A percentile compares a stretch with the other conserved stretches of the same genome.
phyloP scores from a whole-genome alignment of 2,797 vertebrate genomes.

The Paramormyrops hopkinsi region DNA sequence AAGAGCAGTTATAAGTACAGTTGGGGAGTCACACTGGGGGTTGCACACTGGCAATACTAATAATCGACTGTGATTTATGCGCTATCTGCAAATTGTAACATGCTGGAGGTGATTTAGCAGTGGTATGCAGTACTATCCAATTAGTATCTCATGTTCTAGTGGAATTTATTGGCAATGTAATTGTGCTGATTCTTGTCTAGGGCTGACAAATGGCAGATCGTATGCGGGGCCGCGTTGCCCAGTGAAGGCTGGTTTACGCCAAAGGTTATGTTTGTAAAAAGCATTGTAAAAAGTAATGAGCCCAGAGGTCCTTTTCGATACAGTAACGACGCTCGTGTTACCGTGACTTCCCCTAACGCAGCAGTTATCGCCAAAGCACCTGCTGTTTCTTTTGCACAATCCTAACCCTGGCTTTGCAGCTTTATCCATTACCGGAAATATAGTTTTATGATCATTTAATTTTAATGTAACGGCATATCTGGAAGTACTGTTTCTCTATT shows the following conservation, averaged over 20 bases:
- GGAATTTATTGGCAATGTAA: background rate
- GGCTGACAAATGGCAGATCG: background rate
- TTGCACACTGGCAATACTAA: background rate
- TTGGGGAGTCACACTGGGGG: background rate
- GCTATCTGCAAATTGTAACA: background rate
- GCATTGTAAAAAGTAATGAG: background rate
- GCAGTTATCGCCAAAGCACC: background rate
- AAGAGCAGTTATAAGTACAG: background rate
- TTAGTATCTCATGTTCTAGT: slow-evolving; percentile 2
- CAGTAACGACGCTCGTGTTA: background rate
- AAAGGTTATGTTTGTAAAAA: slow-evolving; percentile 9
- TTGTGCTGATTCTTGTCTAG: background rate
- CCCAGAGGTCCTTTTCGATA: background rate
- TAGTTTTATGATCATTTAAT: background rate
- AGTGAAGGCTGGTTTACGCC: background rate
- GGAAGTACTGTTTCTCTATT: background rate
- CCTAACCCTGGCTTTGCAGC: background rate
- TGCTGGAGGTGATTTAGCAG: background rate
- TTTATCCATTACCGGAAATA: no score
- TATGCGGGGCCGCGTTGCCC: background rate
- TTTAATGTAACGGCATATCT: background rate
- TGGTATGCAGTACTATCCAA: background rate
- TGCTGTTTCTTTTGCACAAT: background rate
- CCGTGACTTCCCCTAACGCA: background rate
- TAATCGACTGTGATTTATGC: slow-evolving; percentile 9